Conservation (phyloP, 2,113 vertebrate species). For the Menura novaehollandiae region DNA sequence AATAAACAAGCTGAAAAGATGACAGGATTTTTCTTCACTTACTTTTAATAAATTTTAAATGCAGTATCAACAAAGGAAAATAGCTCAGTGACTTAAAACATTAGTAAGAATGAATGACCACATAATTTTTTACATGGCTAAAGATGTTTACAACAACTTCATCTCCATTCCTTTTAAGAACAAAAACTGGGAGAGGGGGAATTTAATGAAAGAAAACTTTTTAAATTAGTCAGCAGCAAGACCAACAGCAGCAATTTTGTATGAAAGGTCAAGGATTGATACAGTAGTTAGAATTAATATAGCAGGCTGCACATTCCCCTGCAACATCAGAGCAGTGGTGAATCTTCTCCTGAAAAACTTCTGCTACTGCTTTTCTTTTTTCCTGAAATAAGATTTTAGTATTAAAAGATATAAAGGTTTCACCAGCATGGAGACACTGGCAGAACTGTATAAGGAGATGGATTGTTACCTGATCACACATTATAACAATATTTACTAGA, state of each 20-base stretch:
- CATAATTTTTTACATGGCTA: neutral
- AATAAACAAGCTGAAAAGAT: neutral
- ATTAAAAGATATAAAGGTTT: neutral
- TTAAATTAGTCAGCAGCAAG: neutral
- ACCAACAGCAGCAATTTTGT: neutral
- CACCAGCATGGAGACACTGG: neutral
- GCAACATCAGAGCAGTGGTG: neutral
- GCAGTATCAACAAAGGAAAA: neutral
- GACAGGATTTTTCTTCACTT: neutral
- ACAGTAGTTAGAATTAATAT: neutral
- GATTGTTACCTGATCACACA: neutral
- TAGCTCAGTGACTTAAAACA: neutral
- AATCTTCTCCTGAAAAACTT: neutral
- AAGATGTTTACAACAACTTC: neutral
- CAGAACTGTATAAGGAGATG: neutral
- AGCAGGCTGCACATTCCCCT: neutral
- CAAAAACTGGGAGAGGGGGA: neutral
- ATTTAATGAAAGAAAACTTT: neutral
- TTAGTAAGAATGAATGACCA: neutral
- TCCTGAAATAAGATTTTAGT: neutral
- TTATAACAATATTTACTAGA: neutral
- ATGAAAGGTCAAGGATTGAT: neutral
- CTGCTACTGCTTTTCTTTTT: neutral
- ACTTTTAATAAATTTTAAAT: neutral
- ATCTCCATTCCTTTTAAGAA: neutral